Evolutionary conservation across 1,140 invertebrate genomes (phyloP), one percentile per base, ranked within the genome.

Genomic region (Drosophila ficusphila): DNA sequence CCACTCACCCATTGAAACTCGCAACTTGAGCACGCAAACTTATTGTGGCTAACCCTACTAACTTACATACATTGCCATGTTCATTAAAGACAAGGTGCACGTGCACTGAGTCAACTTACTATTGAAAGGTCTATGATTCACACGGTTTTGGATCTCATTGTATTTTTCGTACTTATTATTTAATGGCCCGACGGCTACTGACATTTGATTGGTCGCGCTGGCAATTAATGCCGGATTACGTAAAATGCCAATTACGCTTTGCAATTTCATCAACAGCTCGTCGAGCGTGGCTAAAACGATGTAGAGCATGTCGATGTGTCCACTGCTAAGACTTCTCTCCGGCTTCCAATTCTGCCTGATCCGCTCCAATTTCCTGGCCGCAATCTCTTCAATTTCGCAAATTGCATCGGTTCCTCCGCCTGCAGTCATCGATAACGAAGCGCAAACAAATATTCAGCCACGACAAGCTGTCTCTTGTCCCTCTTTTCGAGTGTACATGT

Each of bases 181-280:
- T 46, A 61, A 62, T 23, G 29, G 27, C 60, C 34, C 38, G 54
- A 33, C 14, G 46, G 31, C 49, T 44, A 44, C 31, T 47, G 62
- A 69, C 49, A 47, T 56, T 46, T 38, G 64, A 69, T 69, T 69
- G 52, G 64, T 69, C 33, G 31, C 39, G 49, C 18, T 27, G 23
- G 19, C 62, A 69, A 69, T 69, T 69, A 69, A 69, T 46, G 67
- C 4, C 16, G 65, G 29, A 69, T 69, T 56, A 69, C 65, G 42
- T 47, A 46, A 69, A 69, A 47, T 69, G 39, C 33, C 65, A 69
- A 69, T 69, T 69, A 69, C 39, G 49, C 49, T 14, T 56, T 56
- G 64, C 65, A 56, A 69, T 69, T 47, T 12, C 61, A 68, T 69
- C 31, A 18, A 70, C 31, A 49, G 16, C 33, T 21, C 38, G 14